phyloP scores from a whole-genome alignment of 2,888 invertebrate species.

The Listrodromus nycthemerus region DNA sequence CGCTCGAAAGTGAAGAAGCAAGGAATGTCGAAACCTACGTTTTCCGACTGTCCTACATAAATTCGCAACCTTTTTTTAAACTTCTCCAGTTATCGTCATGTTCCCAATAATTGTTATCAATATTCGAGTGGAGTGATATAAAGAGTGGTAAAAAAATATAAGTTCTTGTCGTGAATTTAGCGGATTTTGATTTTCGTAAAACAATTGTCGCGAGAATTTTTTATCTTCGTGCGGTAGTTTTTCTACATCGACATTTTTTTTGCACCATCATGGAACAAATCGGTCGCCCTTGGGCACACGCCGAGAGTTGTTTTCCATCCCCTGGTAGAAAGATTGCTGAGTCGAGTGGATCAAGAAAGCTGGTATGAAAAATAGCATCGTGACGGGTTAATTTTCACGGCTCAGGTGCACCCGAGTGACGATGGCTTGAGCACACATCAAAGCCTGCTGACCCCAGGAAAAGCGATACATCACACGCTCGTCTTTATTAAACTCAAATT shows the following conservation, averaged over 20 bases:
- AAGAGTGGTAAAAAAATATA: not conserved
- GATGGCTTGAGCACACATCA: conserved; percentile 77
- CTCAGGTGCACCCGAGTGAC: conserved; percentile 60
- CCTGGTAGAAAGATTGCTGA: not conserved
- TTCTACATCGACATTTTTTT: not conserved
- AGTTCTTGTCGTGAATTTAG: not conserved
- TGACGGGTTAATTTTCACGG: conserved; percentile 29
- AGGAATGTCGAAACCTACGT: not conserved
- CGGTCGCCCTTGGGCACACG: not conserved
- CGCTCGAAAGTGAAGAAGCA: not conserved
- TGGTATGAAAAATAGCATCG: not conserved
- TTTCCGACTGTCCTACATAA: not conserved
- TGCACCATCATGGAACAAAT: not conserved
- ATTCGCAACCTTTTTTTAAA: not conserved
- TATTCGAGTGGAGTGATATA: not conserved
- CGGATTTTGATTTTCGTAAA: not conserved
- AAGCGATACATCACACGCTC: conserved; percentile 82
- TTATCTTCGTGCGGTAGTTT: not conserved
- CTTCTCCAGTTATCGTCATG: not conserved
- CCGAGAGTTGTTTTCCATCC: not conserved
- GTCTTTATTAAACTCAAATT: conserved; percentile 84
- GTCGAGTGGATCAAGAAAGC: not conserved
- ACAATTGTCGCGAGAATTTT: not conserved
- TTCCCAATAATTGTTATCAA: not conserved
- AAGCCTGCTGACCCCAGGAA: conserved; percentile 79